These are phyloP conservation scores for Acestrorhynchus altus DNA, from an alignment of 2,797 vertebrate species.

Conservation along the genomic window DNA sequence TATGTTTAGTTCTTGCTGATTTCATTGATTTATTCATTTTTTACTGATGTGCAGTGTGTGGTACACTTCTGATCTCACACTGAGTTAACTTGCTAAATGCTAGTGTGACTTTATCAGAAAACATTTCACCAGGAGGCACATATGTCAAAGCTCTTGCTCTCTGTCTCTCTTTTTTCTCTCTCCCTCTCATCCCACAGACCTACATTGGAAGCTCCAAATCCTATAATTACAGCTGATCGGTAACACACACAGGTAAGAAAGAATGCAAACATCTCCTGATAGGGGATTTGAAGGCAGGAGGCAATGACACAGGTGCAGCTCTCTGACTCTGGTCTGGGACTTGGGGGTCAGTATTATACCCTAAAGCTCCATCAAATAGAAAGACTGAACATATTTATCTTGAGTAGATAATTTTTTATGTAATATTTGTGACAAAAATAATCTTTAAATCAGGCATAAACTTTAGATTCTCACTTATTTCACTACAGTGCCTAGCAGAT, in stretches of 20 bases:
- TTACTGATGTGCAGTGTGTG: background rate
- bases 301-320: slow-evolving; percentile 50
- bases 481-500: too few species aligned
- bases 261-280: slow-evolving; percentile 82
- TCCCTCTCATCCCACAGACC: slow-evolving; percentile 64
- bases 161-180: slow-evolving; percentile 24
- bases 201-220: slow-evolving; percentile 78
- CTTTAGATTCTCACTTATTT: too few species aligned
- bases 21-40: background rate
- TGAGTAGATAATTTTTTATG: background rate
- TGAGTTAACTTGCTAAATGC: slow-evolving; percentile 23
- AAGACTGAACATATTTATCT: background rate
- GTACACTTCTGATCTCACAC: slow-evolving; percentile 17
- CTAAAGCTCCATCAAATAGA: slow-evolving; percentile 25
- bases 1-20: background rate
- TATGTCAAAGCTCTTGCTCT: slow-evolving; percentile 40
- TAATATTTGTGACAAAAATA: background rate
- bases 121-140: slow-evolving; percentile 50
- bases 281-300: slow-evolving; percentile 8
- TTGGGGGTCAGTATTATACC: background rate
- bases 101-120: slow-evolving; percentile 35
- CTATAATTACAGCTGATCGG: slow-evolving; percentile 83
- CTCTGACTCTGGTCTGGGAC: background rate
- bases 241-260: slow-evolving; percentile 71
- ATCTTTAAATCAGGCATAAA: too few species aligned